Evolutionary conservation across 2,113 vertebrate species (phyloP).

Genomic region (Penelope pileata): DNA sequence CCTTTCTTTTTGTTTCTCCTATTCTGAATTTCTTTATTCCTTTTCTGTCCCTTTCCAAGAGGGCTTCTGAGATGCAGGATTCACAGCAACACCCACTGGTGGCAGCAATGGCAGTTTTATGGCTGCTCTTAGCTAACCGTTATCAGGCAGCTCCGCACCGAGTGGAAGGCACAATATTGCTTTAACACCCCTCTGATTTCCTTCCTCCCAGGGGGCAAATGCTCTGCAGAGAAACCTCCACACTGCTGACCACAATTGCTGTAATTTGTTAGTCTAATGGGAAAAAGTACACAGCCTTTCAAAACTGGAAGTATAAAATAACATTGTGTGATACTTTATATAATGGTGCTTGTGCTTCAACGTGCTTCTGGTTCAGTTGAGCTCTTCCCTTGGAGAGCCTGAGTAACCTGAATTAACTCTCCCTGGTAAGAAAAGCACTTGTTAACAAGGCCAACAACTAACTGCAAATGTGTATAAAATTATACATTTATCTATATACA

Average conservation of each 20-base stretch:
- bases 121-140: conserved; percentile 41
- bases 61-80: neutral
- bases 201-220: conserved; percentile 66
- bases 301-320: conserved; percentile 67
- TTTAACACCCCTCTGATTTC: conserved; percentile 73
- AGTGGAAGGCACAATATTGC: conserved; percentile 58
- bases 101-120: conserved; percentile 49
- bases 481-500: no score
- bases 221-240: conserved; percentile 64
- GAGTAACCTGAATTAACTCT: conserved; percentile 60
- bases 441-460: conserved; percentile 5
- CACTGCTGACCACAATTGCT: conserved; percentile 72
- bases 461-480: neutral
- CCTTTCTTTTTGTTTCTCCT: neutral
- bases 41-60: neutral
- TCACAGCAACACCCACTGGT: neutral
- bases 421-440: conserved; percentile 37
- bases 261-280: conserved; percentile 77
- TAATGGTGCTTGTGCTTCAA: conserved; percentile 38
- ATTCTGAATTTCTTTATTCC: neutral
- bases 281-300: conserved; percentile 45
- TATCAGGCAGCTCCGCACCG: conserved; percentile 9
- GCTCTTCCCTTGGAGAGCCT: conserved; percentile 46
- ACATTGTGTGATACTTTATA: conserved; percentile 58
- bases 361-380: conserved; percentile 40